Conservation (phyloP, 2,888 invertebrate genomes). For the Prenolepis imparis region DNA sequence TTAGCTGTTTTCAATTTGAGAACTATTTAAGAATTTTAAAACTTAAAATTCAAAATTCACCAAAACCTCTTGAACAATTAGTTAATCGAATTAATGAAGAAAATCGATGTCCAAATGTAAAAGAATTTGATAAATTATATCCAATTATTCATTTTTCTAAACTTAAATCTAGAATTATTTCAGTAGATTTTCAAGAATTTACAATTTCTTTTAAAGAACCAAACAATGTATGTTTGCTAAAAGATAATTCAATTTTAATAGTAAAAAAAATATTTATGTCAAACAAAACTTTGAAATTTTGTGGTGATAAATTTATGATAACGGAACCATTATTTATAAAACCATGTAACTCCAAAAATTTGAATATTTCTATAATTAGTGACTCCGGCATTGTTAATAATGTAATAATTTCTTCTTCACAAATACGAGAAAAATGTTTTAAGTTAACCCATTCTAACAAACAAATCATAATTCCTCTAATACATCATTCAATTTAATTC, state of each 20-base stretch:
- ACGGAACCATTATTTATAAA: neutral
- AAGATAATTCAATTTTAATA: constrained; percentile 1
- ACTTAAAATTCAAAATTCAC: neutral
- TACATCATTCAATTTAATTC: too few relatives aligned
- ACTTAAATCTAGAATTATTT: neutral
- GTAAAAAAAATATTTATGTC: neutral
- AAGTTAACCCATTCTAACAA: neutral
- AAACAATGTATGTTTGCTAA: neutral
- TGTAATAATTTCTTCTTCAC: neutral
- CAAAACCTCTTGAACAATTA: constrained; percentile 1
- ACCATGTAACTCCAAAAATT: neutral
- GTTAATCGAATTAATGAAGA: constrained; percentile 10
- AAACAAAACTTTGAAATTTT: neutral
- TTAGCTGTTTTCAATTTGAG: constrained; percentile 12
- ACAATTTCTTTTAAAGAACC: neutral
- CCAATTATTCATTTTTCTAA: neutral
- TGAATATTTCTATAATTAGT: neutral
- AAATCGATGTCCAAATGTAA: neutral
- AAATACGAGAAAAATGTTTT: neutral
- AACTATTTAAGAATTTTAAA: constrained; percentile 8
- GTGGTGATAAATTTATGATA: neutral
- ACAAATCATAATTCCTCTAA: neutral
- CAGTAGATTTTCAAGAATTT: neutral
- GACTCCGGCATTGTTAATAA: neutral
- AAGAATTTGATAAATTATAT: constrained; percentile 4